Evolutionary conservation across 1,140 invertebrate species (phyloP).

Genomic region (Philotrypesis tridentata): DNA sequence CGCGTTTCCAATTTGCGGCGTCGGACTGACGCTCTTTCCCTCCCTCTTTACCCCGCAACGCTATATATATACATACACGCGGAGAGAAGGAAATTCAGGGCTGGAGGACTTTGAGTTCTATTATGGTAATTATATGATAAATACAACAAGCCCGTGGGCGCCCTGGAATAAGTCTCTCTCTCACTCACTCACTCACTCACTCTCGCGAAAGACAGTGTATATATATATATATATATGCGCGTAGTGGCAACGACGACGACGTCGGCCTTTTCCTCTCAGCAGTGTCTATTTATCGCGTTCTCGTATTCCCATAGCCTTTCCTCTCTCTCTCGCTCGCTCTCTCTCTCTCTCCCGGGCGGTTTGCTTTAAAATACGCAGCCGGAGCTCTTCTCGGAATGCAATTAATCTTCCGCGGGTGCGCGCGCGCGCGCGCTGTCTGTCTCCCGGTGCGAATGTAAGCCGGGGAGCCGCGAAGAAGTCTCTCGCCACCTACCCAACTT

Average conservation of each 20-base stretch:
- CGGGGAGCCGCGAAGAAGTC: conserved; percentile 65
- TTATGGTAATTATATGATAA: conserved; percentile 76
- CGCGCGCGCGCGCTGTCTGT: conserved; percentile 54
- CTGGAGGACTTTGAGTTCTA: conserved; percentile 66
- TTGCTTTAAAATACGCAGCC: conserved; percentile 71
- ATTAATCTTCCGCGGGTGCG: conserved; percentile 75
- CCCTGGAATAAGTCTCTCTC: conserved; percentile 59
- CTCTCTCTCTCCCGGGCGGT: conserved; percentile 54
- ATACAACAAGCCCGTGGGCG: conserved; percentile 72
- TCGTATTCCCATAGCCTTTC: conserved; percentile 46
- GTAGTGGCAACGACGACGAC: no score
- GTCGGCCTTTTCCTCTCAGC: conserved; percentile 58
- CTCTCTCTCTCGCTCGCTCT: conserved; percentile 43
- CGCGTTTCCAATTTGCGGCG: conserved; percentile 73
- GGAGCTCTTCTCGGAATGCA: conserved; percentile 68
- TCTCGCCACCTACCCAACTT: conserved; percentile 67
- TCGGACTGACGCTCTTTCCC: no score
- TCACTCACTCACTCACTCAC: no score
- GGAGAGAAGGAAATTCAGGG: conserved; percentile 36
- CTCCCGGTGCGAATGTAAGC: conserved; percentile 32
- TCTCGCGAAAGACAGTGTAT: neutral
- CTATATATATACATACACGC: neutral
- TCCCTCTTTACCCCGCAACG: conserved; percentile 6
- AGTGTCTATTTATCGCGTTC: conserved; percentile 25
- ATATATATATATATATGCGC: no score